Conservation (phyloP, 2,797 vertebrate species). For the Sebastes variabilis region DNA sequence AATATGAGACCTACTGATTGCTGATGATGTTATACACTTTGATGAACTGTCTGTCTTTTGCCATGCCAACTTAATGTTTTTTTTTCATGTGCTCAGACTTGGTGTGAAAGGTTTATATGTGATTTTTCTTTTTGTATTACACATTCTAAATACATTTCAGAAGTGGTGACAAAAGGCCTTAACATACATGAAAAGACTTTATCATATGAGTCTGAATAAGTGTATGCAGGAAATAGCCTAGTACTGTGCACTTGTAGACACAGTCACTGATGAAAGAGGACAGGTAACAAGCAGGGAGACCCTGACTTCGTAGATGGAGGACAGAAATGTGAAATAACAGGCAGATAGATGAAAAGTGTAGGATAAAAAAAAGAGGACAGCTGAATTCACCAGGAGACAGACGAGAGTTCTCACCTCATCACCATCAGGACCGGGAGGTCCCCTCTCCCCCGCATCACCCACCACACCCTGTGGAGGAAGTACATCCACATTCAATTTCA, state of each 20-base stretch:
- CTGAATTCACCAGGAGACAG: rapidly evolving
- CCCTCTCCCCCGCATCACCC: conserved; percentile 90
- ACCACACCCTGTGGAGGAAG: conserved; percentile 84
- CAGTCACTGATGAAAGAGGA: not conserved
- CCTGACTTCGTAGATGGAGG: not conserved
- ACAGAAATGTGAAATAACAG: not conserved
- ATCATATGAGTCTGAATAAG: not conserved
- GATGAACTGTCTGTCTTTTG: not conserved
- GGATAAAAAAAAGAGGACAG: not conserved
- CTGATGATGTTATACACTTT: not conserved
- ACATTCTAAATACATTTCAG: not conserved
- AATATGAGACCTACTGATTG: not conserved
- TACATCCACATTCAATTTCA: conserved; percentile 10
- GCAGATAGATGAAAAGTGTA: not conserved
- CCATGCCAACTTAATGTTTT: not conserved
- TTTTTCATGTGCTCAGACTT: not conserved
- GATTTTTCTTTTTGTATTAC: not conserved
- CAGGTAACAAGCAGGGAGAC: not conserved
- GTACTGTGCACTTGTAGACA: not conserved
- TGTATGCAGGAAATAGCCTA: not conserved
- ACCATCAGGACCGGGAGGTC: conserved; percentile 91
- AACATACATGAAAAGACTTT: not conserved
- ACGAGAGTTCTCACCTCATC: conserved; percentile 85
- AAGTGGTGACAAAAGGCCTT: not conserved
- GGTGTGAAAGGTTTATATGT: not conserved